Conservation (phyloP, 2,888 invertebrate genomes). For the Blastobasis adustella region DNA sequence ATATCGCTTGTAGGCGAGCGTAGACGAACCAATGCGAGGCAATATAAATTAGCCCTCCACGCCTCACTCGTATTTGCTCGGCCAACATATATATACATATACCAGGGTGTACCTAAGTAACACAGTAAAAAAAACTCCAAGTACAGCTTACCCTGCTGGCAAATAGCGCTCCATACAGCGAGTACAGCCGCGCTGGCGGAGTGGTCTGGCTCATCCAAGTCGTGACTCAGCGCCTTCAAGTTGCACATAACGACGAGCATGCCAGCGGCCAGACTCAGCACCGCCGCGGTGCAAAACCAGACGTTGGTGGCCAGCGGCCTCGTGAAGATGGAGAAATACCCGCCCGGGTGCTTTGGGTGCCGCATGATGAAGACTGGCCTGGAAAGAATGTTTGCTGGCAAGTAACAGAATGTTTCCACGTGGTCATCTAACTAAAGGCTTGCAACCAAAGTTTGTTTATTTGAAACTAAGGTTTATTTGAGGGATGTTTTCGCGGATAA, state of each 20-base stretch:
- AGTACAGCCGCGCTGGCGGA: slow-evolving; percentile 61
- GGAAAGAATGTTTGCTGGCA: not conserved
- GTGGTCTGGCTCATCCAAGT: slow-evolving; percentile 36
- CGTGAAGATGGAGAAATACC: slow-evolving; percentile 77
- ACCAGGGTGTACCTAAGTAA: too few species aligned
- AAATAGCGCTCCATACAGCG: slow-evolving; percentile 56
- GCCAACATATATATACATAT: too few species aligned
- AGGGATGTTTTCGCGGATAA: too few species aligned
- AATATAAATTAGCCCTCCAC: too few species aligned
- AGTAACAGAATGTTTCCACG: not conserved
- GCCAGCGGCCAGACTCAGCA: slow-evolving; percentile 34
- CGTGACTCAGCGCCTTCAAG: slow-evolving; percentile 18
- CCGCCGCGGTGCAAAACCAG: slow-evolving; percentile 67
- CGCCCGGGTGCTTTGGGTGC: slow-evolving; percentile 76
- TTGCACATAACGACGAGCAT: slow-evolving; percentile 35
- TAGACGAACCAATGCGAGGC: too few species aligned
- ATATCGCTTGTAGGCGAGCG: too few species aligned
- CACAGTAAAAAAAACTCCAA: too few species aligned
- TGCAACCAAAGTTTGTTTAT: too few species aligned
- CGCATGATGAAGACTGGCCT: slow-evolving; percentile 81
- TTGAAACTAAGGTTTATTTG: too few species aligned
- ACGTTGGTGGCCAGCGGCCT: slow-evolving; percentile 75
- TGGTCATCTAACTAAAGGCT: too few species aligned
- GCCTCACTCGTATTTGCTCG: too few species aligned
- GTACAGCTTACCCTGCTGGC: slow-evolving; percentile 57